phyloP scores from a whole-genome alignment of 2,888 invertebrate genomes.

The Melieria omissa region DNA sequence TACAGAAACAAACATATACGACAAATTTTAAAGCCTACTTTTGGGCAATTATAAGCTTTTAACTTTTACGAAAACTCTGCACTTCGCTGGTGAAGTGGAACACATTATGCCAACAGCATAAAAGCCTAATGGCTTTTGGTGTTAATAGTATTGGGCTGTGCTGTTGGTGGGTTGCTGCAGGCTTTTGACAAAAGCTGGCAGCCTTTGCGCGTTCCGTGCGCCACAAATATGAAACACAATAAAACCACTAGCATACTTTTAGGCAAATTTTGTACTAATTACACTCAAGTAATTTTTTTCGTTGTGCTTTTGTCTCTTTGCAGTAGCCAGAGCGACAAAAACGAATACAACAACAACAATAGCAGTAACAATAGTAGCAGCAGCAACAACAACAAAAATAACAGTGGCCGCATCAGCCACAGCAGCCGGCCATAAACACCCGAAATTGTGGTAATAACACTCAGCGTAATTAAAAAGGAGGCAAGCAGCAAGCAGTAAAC shows the following conservation, averaged over 20 bases:
- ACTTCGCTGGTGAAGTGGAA: no score
- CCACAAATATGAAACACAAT: no score
- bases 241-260: slow-evolving; percentile 12
- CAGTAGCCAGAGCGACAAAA: slow-evolving; percentile 4
- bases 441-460: slow-evolving; percentile 24
- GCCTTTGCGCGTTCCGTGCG: not conserved
- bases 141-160: no score
- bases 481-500: not conserved
- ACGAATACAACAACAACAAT: not conserved
- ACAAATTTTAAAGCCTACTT: no score
- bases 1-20: no score
- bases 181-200: not conserved
- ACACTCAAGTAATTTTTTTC: slow-evolving; percentile 3
- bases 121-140: no score
- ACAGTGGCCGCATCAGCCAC: not conserved
- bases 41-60: no score
- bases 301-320: not conserved
- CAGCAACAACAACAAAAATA: not conserved
- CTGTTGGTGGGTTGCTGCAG: not conserved
- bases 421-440: slow-evolving; percentile 15
- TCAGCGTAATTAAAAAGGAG: slow-evolving; percentile 27
- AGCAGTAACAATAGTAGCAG: not conserved
- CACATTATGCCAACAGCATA: no score
- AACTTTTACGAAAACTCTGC: no score
- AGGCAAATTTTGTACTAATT: slow-evolving; percentile 10